phyloP scores from a whole-genome alignment of 1,140 invertebrate species.

The Ptiloglossa arizonensis region DNA sequence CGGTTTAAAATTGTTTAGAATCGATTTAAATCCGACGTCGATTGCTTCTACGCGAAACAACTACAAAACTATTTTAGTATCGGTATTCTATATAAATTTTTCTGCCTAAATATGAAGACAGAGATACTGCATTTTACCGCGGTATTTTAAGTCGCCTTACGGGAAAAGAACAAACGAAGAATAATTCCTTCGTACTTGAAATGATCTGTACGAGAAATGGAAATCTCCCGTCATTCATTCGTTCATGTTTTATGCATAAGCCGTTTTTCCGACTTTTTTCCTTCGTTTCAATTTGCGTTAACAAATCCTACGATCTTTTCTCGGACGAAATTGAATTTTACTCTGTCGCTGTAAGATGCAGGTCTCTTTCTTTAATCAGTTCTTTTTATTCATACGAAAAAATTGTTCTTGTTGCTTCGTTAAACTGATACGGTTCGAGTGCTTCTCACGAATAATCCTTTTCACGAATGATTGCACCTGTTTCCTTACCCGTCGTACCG shows the following conservation, averaged over 20 bases:
- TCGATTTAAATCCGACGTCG: too few species aligned
- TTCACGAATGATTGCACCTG: too few species aligned
- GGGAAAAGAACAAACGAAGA: not conserved
- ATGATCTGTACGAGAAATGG: conserved; percentile 21
- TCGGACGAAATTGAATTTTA: conserved; percentile 25
- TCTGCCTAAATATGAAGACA: not conserved
- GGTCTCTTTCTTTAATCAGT: conserved; percentile 5
- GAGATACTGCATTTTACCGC: too few species aligned
- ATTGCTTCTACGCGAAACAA: too few species aligned
- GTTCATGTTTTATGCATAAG: conserved; percentile 46
- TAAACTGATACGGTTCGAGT: not conserved
- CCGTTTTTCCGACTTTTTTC: not conserved
- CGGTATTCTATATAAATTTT: too few species aligned
- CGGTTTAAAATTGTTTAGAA: too few species aligned
- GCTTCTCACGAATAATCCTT: not conserved
- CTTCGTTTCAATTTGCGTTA: conserved; percentile 42
- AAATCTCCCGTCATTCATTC: conserved; percentile 40
- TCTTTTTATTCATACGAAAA: conserved; percentile 24
- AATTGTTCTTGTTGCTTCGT: conserved; percentile 37
- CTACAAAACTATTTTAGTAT: too few species aligned
- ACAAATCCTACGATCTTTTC: conserved; percentile 41
- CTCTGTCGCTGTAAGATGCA: not conserved
- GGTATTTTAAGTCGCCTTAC: not conserved
- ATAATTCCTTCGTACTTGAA: conserved; percentile 30
- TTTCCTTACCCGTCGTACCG: too few species aligned